phyloP scores from a whole-genome alignment of 2,888 invertebrate species.

The Orchestes rusci region DNA sequence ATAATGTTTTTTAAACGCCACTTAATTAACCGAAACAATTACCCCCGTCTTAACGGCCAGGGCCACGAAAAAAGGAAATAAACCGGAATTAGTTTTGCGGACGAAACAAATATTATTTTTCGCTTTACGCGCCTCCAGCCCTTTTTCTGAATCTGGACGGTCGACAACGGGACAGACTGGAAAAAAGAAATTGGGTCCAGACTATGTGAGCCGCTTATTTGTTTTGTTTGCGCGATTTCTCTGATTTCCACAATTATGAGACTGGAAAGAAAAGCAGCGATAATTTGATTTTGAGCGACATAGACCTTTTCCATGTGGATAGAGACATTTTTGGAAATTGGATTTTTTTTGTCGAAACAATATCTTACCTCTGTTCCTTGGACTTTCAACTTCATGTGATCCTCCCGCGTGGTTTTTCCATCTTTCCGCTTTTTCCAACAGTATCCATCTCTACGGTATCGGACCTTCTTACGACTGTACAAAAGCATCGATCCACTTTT shows the following conservation, averaged over 20 bases:
- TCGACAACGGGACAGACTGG: too few relatives aligned
- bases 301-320: too few relatives aligned
- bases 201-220: too few relatives aligned
- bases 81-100: slow-evolving; percentile 21
- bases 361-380: slow-evolving; percentile 80
- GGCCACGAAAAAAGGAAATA: slow-evolving; percentile 23
- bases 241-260: slow-evolving; percentile 1
- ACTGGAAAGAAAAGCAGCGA: slow-evolving; percentile 1
- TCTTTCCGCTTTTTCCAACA: slow-evolving; percentile 99
- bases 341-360: background rate
- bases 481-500: slow-evolving; percentile 95
- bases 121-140: slow-evolving; percentile 18
- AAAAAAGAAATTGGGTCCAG: too few relatives aligned
- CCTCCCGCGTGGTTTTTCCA: slow-evolving; percentile 95
- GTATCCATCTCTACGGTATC: slow-evolving; percentile 93
- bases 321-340: too few relatives aligned
- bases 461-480: slow-evolving; percentile 91
- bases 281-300: too few relatives aligned
- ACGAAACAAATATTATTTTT: slow-evolving; percentile 24
- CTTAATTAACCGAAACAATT: slow-evolving; percentile 32
- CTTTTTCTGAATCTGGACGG: slow-evolving; percentile 23
- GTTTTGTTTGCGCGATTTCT: too few relatives aligned
- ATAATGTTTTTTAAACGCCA: slow-evolving; percentile 31
- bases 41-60: slow-evolving; percentile 24
- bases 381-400: slow-evolving; percentile 99